Conservation (phyloP, 2,888 invertebrate species). For the Meliscaeva auricollis region DNA sequence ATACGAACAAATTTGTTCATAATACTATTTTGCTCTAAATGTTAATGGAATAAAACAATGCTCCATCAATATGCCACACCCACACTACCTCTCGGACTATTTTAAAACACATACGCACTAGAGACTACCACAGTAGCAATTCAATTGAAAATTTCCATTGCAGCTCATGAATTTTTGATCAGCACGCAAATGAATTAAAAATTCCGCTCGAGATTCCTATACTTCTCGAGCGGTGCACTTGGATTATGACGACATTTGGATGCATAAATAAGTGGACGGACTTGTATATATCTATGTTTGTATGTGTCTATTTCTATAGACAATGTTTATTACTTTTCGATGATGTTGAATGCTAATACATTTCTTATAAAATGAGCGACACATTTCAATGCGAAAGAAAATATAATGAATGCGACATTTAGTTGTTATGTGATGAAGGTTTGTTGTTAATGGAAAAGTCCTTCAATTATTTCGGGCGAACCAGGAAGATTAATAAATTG, state of each 20-base stretch:
- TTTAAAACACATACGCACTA: background rate
- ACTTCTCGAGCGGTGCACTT: background rate
- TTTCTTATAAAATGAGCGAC: slow-evolving; percentile 8
- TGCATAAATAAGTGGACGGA: slow-evolving; percentile 13
- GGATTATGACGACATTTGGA: slow-evolving; percentile 42
- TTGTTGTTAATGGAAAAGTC: background rate
- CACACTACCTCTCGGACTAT: background rate
- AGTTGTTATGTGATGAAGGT: background rate
- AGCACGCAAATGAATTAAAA: slow-evolving; percentile 60
- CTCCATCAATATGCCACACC: too few relatives aligned
- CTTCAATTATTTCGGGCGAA: background rate
- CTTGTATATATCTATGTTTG: background rate
- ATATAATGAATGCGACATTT: slow-evolving; percentile 2
- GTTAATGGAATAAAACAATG: too few relatives aligned
- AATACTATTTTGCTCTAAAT: too few relatives aligned
- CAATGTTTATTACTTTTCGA: background rate
- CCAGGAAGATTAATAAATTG: too few relatives aligned
- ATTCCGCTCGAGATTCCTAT: slow-evolving; percentile 44
- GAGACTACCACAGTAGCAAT: slow-evolving; percentile 24
- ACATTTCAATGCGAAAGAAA: slow-evolving; percentile 9
- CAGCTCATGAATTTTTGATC: slow-evolving; percentile 66
- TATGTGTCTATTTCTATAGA: background rate
- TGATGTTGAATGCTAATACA: background rate
- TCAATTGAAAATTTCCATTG: slow-evolving; percentile 58
- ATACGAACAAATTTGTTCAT: too few relatives aligned